Evolutionary conservation across 2,797 vertebrate genomes (phyloP).

Genomic region (Lacerta bilineata): DNA sequence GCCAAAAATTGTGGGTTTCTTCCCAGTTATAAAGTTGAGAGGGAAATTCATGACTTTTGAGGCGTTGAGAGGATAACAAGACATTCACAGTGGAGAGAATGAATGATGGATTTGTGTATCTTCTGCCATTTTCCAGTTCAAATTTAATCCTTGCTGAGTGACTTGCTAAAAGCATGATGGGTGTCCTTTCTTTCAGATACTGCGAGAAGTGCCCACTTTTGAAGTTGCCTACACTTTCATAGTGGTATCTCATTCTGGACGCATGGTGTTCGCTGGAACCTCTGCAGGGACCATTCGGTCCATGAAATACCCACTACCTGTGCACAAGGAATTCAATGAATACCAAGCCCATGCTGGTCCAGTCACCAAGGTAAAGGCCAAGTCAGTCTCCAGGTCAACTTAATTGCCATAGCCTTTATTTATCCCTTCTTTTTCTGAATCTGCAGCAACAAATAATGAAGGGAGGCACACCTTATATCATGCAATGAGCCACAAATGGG

Average conservation of each 20-base stretch:
- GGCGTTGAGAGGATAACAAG: not conserved
- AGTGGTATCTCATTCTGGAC: slow-evolving; percentile 86
- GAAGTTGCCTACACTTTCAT: slow-evolving; percentile 85
- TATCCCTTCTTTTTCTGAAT: not conserved
- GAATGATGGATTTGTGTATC: not conserved
- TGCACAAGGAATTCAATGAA: slow-evolving; percentile 86
- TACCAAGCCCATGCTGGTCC: slow-evolving; percentile 90
- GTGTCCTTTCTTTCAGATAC: slow-evolving; percentile 80
- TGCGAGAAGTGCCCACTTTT: slow-evolving; percentile 85
- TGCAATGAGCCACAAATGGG: not conserved
- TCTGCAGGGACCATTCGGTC: slow-evolving; percentile 86
- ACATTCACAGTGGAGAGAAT: not conserved
- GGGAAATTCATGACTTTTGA: not conserved
- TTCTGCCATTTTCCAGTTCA: not conserved
- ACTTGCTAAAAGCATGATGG: not conserved
- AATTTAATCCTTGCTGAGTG: not conserved
- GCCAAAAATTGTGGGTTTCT: not conserved
- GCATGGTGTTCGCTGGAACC: slow-evolving; percentile 90
- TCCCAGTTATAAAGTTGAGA: not conserved
- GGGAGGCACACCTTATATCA: not conserved
- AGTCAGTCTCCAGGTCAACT: not conserved
- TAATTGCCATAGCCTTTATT: not conserved
- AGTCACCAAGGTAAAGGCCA: slow-evolving; percentile 87
- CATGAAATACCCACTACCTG: slow-evolving; percentile 89
- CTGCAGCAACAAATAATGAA: slow-evolving; percentile 18